Percentiles rank a stretch among this genome's conserved stretches.
These are phyloP conservation scores for Eospalax fontanierii DNA, from an alignment of 2,797 vertebrate genomes.

Conservation along the genomic window DNA sequence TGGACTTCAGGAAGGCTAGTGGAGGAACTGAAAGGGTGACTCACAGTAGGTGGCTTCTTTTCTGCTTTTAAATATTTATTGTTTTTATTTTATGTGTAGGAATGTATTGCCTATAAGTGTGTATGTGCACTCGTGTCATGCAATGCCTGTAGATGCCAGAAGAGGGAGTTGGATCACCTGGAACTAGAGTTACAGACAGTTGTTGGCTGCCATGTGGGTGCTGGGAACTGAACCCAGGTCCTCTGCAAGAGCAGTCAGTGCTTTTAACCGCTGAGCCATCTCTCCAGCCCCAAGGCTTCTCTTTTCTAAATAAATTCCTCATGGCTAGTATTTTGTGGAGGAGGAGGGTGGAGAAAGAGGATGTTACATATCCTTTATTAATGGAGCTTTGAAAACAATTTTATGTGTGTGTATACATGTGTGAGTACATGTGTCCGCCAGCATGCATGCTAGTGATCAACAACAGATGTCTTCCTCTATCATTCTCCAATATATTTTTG, in stretches of 20 bases:
- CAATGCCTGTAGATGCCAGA: too few species aligned
- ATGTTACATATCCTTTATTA: not conserved
- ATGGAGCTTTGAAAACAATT: not conserved
- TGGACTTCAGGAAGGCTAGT: not conserved
- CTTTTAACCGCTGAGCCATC: too few species aligned
- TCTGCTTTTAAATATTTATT: not conserved
- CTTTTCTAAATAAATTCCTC: slow-evolving; percentile 7
- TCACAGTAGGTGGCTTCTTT: not conserved
- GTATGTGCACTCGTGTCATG: too few species aligned
- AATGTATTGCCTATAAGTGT: too few species aligned
- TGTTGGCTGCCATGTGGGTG: too few species aligned
- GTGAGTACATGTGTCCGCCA: not conserved
- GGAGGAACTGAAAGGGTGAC: rapidly evolving
- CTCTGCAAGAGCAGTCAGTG: too few species aligned
- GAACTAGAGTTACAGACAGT: too few species aligned
- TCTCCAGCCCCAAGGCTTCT: not conserved
- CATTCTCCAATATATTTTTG: not conserved
- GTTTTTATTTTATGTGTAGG: too few species aligned
- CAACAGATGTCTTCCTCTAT: not conserved
- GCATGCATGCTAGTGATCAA: too few species aligned
- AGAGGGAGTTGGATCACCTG: too few species aligned
- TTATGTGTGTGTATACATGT: not conserved
- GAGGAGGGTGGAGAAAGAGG: not conserved
- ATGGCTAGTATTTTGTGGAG: not conserved
- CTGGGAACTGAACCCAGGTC: too few species aligned